Conservation (phyloP, 2,113 vertebrate species). For the Antigone vipio region DNA sequence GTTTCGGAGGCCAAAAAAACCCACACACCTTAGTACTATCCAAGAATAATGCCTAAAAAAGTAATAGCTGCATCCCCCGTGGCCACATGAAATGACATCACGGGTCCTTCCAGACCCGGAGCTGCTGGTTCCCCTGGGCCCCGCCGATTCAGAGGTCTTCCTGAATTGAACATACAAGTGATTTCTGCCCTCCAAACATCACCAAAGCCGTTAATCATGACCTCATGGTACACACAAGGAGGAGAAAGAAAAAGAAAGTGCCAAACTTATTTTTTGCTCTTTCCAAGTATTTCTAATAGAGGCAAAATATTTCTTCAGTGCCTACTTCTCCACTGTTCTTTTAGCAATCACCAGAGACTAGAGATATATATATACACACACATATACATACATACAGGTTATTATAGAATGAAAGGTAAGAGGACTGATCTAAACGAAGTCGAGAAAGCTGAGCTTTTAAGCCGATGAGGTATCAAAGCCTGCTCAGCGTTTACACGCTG, state of each 20-base stretch:
- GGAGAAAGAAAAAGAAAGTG: neutral
- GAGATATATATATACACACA: neutral
- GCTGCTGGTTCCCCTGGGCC: neutral
- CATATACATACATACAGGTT: neutral
- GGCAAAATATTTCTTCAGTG: neutral
- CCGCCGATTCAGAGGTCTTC: neutral
- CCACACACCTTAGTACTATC: neutral
- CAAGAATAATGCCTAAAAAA: constrained; percentile 43
- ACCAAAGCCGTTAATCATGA: constrained; percentile 40
- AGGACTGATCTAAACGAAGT: neutral
- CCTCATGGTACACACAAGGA: neutral
- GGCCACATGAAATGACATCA: constrained; percentile 25
- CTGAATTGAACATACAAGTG: neutral
- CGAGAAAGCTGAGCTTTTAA: neutral
- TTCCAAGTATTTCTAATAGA: neutral
- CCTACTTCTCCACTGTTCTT: neutral
- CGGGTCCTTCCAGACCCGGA: neutral
- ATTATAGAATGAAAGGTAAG: neutral
- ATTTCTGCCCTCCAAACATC: constrained; percentile 42
- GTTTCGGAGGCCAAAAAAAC: neutral
- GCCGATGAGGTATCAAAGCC: neutral
- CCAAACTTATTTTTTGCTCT: neutral
- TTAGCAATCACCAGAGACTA: neutral
- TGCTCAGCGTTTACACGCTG: neutral
- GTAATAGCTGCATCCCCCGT: neutral